Base-by-base conservation (phyloP, 1,140 invertebrate genomes). In the Drosophila leontia region DNA sequence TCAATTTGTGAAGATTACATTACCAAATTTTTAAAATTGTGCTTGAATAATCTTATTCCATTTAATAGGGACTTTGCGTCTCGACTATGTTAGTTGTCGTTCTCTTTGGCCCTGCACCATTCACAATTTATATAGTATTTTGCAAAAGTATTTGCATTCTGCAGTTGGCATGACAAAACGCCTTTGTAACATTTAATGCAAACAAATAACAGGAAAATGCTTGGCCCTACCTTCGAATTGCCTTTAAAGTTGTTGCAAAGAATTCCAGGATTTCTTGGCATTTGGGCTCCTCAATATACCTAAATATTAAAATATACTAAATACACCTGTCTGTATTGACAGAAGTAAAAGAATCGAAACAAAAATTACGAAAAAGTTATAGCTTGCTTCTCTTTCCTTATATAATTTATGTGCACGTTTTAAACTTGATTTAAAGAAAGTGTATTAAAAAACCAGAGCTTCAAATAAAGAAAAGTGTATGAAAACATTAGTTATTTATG, bases 401-500 rank as follows among this genome's bases (percentile, higher is more conserved):
- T 0, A 63, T 79, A 84, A 75, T 69, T 76, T 59, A 7, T 23
- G 26, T 12, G 29, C 39, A 26, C 32, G 32, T 58, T 69, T 51
- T 19, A 35, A 47, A 19, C 6, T 17, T 7, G 53, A 32, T 12
- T 9, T 7, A 12, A 47, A 13, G 42, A 80, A 70, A 78, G 74
- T 80, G 64, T 78, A 80, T 85, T 75, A 67, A 70, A 69, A 63
- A 45, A 41, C 32, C 75, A 15, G 7, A 64, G 51, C 69, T 70
- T 45, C 32, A 50, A 59, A 71, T 59, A 56, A 48, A 81, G 65
- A 50, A 70, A 81, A 85, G 75, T 82, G 78, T 86, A 71, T 70
- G 75, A 61, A 82, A 86, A 82, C 64, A 86, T 85, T 78, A 81
- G 78, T 81, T 85, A 85, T 85, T 85, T 85, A 86, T 85, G 82